Conservation (phyloP, 2,888 invertebrate species). For the Ormia ochracea region DNA sequence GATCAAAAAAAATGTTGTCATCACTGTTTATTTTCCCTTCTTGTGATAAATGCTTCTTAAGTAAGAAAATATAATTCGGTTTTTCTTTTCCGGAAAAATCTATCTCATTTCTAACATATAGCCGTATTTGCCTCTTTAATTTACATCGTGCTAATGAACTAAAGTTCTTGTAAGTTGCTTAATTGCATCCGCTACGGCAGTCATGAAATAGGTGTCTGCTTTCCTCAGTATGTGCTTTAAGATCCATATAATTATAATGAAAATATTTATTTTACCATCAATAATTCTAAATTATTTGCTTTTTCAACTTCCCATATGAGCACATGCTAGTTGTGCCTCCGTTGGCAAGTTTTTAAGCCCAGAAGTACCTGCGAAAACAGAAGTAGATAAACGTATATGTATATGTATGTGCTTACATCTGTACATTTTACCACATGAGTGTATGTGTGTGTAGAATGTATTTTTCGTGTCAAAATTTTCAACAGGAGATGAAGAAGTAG, state of each 20-base stretch:
- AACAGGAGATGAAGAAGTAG: conserved; percentile 13
- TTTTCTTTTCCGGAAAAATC: too few species aligned
- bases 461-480: conserved; percentile 31
- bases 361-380: neutral
- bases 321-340: neutral
- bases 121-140: neutral
- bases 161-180: conserved; percentile 6
- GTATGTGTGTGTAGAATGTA: conserved; percentile 11
- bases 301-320: conserved; percentile 11
- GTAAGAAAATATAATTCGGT: too few species aligned
- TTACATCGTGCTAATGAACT: neutral
- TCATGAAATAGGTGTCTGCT: neutral
- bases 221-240: neutral
- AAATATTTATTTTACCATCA: neutral
- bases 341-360: neutral
- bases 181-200: conserved; percentile 35
- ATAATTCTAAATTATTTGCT: conserved; percentile 40
- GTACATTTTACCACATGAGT: too few species aligned
- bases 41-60: too few species aligned
- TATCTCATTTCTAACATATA: too few species aligned
- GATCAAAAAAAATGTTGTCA: too few species aligned
- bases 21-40: too few species aligned
- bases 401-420: neutral
- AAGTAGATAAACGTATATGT: too few species aligned
- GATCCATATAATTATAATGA: neutral